Evolutionary conservation across 2,113 vertebrate genomes (phyloP).

Genomic region (Sphaerodactylus townsendi): DNA sequence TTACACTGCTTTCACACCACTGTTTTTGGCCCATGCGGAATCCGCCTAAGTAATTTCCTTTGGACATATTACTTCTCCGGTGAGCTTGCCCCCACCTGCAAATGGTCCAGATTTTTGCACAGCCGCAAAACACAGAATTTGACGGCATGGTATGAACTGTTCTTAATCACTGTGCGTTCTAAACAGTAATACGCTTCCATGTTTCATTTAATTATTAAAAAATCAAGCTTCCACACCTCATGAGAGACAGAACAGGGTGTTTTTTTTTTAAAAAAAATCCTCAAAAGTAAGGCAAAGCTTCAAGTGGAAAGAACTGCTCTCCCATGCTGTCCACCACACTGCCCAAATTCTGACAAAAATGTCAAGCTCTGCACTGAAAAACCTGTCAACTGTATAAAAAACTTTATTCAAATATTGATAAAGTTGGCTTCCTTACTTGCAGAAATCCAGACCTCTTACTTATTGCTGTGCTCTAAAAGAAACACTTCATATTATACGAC

Average conservation of each 20-base stretch:
- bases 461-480: background rate
- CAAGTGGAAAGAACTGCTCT: background rate
- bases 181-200: background rate
- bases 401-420: no score
- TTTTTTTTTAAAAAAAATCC: background rate
- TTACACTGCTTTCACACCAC: no score
- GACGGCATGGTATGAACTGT: background rate
- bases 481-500: background rate
- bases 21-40: no score
- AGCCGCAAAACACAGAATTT: background rate
- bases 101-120: background rate
- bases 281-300: background rate
- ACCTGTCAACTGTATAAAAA: background rate
- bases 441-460: background rate
- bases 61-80: background rate
- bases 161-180: background rate
- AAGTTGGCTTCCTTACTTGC: background rate
- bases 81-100: background rate
- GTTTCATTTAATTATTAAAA: background rate
- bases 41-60: background rate
- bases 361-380: background rate
- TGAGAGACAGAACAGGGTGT: background rate
- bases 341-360: background rate
- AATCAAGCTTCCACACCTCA: background rate
- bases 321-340: fast-evolving